These are phyloP conservation scores for Barbus barbus DNA, from an alignment of 2,113 vertebrate species.

Conservation along the genomic window DNA sequence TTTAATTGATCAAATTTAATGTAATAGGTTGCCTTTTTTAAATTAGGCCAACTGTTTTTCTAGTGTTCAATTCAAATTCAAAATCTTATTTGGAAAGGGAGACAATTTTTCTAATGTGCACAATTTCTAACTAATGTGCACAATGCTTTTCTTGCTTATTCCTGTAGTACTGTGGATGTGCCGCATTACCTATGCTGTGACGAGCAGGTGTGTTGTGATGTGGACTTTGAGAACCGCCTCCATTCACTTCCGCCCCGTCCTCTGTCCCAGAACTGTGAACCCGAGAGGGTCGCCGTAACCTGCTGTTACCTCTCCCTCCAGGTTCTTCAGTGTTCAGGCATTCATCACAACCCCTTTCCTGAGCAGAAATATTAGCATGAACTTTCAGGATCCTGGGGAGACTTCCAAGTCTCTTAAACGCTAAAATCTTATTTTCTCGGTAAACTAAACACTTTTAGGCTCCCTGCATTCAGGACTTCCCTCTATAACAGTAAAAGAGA, in stretches of 20 bases:
- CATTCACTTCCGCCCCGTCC: slow-evolving; percentile 40
- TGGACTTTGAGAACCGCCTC: slow-evolving; percentile 9
- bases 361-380: not conserved
- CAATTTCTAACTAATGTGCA: too few species aligned
- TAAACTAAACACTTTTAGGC: not conserved
- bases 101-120: too few species aligned
- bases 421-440: not conserved
- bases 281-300: slow-evolving; percentile 38
- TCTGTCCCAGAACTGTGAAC: slow-evolving; percentile 55
- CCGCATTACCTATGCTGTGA: slow-evolving; percentile 42
- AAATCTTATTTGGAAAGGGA: not conserved
- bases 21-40: not conserved
- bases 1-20: too few species aligned
- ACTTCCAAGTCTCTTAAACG: not conserved
- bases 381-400: not conserved
- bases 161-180: not conserved
- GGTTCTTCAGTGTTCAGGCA: slow-evolving; percentile 2
- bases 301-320: slow-evolving; percentile 24
- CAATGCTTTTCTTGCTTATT: not conserved
- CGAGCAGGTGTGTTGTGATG: slow-evolving; percentile 60
- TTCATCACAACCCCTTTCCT: slow-evolving; percentile 30
- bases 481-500: slow-evolving; percentile 13
- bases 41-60: not conserved
- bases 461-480: not conserved
- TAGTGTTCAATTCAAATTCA: not conserved